A percentile compares a stretch with the other conserved stretches of the same genome.
phyloP scores from a whole-genome alignment of 1,140 invertebrate species.

The Caenorhabditis brenneri region DNA sequence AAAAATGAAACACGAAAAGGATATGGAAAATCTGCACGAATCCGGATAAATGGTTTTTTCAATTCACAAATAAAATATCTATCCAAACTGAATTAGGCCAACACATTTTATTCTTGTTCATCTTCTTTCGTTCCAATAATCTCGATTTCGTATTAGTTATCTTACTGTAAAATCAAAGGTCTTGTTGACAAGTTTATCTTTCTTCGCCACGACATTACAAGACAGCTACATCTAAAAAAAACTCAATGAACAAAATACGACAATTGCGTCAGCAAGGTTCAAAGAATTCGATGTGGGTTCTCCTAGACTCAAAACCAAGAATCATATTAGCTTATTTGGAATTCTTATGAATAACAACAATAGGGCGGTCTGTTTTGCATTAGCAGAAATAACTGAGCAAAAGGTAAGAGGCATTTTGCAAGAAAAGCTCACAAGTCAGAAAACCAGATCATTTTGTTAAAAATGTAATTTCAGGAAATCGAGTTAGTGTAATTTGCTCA shows the following conservation, averaged over 20 bases:
- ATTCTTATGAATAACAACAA: background rate
- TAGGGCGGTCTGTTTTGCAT: background rate
- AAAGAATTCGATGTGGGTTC: background rate
- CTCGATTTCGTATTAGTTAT: background rate
- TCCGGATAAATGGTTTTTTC: background rate
- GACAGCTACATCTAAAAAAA: background rate
- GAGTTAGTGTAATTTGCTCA: no score
- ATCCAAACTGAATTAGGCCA: background rate
- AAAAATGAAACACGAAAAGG: background rate
- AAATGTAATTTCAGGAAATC: background rate
- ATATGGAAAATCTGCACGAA: background rate
- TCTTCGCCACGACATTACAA: background rate
- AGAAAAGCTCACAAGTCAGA: background rate
- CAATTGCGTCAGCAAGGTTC: constrained; percentile 13
- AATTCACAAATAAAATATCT: no score
- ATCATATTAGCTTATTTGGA: background rate
- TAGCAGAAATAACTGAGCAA: background rate
- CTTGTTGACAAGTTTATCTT: background rate
- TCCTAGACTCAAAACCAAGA: background rate
- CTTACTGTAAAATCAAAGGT: background rate
- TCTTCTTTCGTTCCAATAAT: background rate
- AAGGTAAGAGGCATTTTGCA: background rate
- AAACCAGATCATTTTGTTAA: background rate
- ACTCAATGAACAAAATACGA: background rate
- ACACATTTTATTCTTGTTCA: background rate